Evolutionary conservation across 2,888 invertebrate species (phyloP).

Genomic region (Sinelater perroti): DNA sequence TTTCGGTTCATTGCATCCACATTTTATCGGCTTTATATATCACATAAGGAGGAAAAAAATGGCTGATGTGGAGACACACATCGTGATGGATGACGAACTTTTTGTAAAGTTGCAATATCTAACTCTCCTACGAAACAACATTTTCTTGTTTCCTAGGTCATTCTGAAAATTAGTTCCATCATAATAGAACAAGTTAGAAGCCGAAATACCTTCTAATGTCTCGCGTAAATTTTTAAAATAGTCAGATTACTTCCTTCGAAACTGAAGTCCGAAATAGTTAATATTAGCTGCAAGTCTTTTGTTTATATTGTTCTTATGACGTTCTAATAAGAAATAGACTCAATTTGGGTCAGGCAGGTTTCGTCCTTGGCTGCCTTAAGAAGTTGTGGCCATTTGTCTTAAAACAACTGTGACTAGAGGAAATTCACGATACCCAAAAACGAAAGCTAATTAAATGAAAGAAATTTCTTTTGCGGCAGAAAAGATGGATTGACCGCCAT

Average conservation of each 20-base stretch:
- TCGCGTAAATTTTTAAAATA: slow-evolving; percentile 40
- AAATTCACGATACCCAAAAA: slow-evolving; percentile 32
- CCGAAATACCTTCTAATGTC: slow-evolving; percentile 32
- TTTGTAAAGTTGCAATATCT: slow-evolving; percentile 25
- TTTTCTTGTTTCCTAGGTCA: slow-evolving; percentile 8
- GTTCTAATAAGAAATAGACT: slow-evolving; percentile 21
- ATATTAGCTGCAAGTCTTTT: slow-evolving; percentile 30
- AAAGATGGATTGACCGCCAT: slow-evolving; percentile 29
- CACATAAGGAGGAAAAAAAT: too few relatives aligned
- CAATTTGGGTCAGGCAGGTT: slow-evolving; percentile 21
- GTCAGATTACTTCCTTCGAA: slow-evolving; percentile 34
- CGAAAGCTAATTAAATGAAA: slow-evolving; percentile 18
- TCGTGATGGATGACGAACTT: slow-evolving; percentile 13
- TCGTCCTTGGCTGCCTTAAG: slow-evolving; percentile 23
- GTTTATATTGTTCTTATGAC: slow-evolving; percentile 20
- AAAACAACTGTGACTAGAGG: slow-evolving; percentile 21
- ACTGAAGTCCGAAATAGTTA: slow-evolving; percentile 31
- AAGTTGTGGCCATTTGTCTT: slow-evolving; percentile 25
- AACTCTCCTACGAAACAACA: slow-evolving; percentile 4
- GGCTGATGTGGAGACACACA: slow-evolving; percentile 33
- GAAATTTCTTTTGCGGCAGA: slow-evolving; percentile 23
- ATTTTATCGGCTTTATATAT: slow-evolving; percentile 48
- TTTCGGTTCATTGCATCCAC: slow-evolving; percentile 46
- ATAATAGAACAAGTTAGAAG: slow-evolving; percentile 27
- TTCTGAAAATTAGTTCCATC: slow-evolving; percentile 27